phyloP scores from a whole-genome alignment of 2,113 vertebrate species.

The Pundamilia nyererei region DNA sequence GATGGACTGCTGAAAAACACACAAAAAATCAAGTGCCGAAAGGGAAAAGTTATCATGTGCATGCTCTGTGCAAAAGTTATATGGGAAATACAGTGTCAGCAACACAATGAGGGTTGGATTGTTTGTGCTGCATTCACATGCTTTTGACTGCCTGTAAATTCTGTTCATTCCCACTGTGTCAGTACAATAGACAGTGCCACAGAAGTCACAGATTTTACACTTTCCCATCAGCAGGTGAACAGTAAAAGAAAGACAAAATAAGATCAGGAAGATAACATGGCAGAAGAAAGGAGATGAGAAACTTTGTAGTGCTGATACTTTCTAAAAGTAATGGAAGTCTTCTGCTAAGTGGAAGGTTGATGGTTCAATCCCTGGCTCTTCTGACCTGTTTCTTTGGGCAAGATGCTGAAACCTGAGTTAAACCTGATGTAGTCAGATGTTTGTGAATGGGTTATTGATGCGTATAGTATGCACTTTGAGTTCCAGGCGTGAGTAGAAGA shows the following conservation, averaged over 20 bases:
- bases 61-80: neutral
- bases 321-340: neutral
- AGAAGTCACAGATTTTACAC: neutral
- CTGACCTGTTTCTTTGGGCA: neutral
- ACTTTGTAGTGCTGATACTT: neutral
- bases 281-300: neutral
- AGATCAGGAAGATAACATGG: neutral
- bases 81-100: neutral
- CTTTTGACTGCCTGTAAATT: neutral
- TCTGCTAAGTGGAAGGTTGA: neutral
- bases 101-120: neutral
- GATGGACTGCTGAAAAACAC: neutral
- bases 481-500: neutral
- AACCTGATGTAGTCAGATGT: neutral
- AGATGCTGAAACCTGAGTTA: neutral
- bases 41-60: neutral
- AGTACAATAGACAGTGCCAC: neutral
- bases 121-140: neutral
- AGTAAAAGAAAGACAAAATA: neutral
- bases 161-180: neutral
- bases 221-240: neutral
- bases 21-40: neutral
- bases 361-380: neutral
- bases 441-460: neutral
- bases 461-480: neutral